A percentile compares a stretch with the other conserved stretches of the same genome.
phyloP scores from a whole-genome alignment of 2,113 vertebrate species.

The Sarotherodon lohbergeri region DNA sequence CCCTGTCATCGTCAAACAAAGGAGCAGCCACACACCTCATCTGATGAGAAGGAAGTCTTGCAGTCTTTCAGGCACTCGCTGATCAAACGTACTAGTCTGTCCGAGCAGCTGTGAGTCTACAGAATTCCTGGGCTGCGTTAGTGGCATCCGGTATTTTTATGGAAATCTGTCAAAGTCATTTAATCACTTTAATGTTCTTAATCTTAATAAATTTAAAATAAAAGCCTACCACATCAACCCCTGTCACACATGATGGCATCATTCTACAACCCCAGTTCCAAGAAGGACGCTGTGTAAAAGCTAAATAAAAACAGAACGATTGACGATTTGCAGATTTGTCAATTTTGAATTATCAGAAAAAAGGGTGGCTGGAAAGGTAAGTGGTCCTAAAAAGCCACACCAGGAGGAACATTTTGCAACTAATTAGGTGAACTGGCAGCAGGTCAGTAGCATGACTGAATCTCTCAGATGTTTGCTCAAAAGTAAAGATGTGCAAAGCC shows the following conservation, averaged over 20 bases:
- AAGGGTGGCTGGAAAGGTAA: not conserved
- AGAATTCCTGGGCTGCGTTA: not conserved
- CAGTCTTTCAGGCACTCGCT: not conserved
- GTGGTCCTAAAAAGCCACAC: not conserved
- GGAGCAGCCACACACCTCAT: not conserved
- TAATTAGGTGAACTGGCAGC: not conserved
- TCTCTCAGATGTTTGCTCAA: not conserved
- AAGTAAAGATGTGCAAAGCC: not conserved
- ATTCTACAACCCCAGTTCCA: not conserved
- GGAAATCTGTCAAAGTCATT: not conserved
- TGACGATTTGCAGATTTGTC: not conserved
- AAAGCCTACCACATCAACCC: not conserved
- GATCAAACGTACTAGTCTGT: not conserved
- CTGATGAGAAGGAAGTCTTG: not conserved
- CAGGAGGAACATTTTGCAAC: not conserved
- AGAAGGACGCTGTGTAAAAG: not conserved
- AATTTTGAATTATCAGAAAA: not conserved
- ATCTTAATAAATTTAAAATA: not conserved
- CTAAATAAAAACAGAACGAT: not conserved
- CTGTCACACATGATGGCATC: accelerated
- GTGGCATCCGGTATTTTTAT: not conserved
- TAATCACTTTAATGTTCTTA: not conserved
- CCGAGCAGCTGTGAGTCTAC: not conserved
- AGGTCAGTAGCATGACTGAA: not conserved
- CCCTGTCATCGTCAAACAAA: conserved; percentile 16